Base-by-base conservation (phyloP, 2,797 vertebrate genomes). In the Peromyscus nudipes region DNA sequence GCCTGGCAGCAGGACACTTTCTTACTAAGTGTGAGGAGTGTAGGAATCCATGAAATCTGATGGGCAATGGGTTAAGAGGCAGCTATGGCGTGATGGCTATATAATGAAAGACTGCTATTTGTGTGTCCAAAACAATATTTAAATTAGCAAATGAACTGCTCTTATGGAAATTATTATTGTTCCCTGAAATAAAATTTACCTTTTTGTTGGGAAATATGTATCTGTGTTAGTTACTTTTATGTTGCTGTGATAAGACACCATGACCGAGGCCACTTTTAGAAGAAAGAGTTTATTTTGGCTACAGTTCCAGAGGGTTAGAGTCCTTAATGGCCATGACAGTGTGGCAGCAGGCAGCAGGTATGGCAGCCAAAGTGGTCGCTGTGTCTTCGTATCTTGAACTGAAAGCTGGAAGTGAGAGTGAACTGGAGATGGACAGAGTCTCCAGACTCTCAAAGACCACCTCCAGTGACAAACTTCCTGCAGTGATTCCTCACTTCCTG, bases 21-120 rank as follows among this genome's bases (percentile, higher is more conserved):
- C 83, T 95, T 71, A 31, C 64, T 91, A 55, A 92, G 43, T 76
- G 31, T 76, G 77, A 95, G 93, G 65, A 85, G 46, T 57, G 64
- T 31, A 81, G 55, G 89, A 85, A 77, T 43, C 80, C 69, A 71
- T 46, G 79, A 69, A 37, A 80, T 23, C 21, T 80, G 19, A 69
- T 52, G 25, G 49, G 76, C 5, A 71, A 89, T 91, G 64, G 60
- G 17, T n/a, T 6, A 37, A 40, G 71, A 73, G 83, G 75, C 29
- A 90, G 46, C 46, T 82, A 13, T 12, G 64, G 14, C 57, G 62
- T 31, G 49, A 71, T 92, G 77, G 34, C 1, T 86, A 37, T 64
- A 1, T 62, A 73, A 57, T 23, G 40, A 82, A 73, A 83, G 31
- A 43, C 85, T 9, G 31, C 60, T 43, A 0, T 94, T 88, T 69